A percentile compares a stretch with the other conserved stretches of the same genome.
phyloP scores from a whole-genome alignment of 2,797 vertebrate genomes.

The Falco concolor region DNA sequence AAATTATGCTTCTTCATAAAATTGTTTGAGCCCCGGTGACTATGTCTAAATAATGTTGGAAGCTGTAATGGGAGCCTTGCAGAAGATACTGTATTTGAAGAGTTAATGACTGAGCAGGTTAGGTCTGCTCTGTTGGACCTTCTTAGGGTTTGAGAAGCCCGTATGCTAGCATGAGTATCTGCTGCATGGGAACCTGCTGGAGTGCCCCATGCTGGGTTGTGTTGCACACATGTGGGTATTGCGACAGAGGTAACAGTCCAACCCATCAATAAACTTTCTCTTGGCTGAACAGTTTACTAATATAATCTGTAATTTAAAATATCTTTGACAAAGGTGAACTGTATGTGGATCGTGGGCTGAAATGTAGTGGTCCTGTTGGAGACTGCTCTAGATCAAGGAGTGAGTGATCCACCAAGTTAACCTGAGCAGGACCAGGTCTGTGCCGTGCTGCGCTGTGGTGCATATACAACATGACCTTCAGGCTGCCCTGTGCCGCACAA shows the following conservation, averaged over 20 bases:
- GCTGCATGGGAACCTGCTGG: neutral
- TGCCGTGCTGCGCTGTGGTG: neutral
- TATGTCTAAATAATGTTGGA: neutral
- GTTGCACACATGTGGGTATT: fast-evolving
- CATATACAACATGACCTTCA: neutral
- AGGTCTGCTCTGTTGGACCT: neutral
- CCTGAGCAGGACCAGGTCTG: fast-evolving
- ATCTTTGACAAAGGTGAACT: neutral
- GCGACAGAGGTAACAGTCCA: neutral
- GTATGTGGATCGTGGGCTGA: neutral
- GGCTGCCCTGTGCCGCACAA: neutral
- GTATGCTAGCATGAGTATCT: neutral
- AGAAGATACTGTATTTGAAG: neutral
- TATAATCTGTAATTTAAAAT: neutral
- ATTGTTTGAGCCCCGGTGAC: neutral
- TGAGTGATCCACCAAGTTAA: neutral
- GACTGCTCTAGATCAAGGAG: neutral
- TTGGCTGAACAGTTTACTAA: neutral
- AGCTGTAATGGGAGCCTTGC: neutral
- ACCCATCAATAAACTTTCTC: neutral
- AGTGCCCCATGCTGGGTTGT: neutral
- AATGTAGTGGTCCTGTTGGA: neutral
- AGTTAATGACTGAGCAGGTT: neutral
- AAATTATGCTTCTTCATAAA: neutral
- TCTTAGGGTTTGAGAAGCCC: neutral